Percentiles rank a stretch among this genome's conserved stretches.
These are phyloP conservation scores for Bombus difficillimus DNA, from an alignment of 1,140 invertebrate species.

Conservation along the genomic window DNA sequence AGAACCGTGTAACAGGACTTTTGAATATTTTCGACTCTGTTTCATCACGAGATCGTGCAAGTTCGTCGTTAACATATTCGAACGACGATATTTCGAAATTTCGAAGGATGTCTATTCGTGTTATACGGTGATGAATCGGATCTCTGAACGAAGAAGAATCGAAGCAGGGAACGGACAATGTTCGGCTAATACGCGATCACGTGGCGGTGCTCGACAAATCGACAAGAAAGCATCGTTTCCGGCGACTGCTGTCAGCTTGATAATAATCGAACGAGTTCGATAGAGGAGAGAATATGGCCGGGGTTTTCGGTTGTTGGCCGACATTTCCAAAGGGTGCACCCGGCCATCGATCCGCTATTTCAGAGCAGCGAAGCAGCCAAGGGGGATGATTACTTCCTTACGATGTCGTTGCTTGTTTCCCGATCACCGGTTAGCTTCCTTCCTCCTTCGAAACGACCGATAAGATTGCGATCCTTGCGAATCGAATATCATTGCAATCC, in stretches of 20 bases:
- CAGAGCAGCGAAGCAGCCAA: slow-evolving; percentile 36
- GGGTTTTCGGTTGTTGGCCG: slow-evolving; percentile 53
- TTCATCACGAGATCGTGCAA: neutral
- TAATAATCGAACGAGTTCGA: slow-evolving; percentile 20
- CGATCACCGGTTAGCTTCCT: slow-evolving; percentile 35
- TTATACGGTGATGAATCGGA: neutral
- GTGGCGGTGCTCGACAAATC: slow-evolving; percentile 24
- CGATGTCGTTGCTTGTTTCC: slow-evolving; percentile 53
- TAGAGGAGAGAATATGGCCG: slow-evolving; percentile 18
- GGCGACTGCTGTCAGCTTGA: slow-evolving; percentile 10
- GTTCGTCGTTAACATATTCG: neutral
- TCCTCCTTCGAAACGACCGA: slow-evolving; percentile 54
- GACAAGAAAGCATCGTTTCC: slow-evolving; percentile 31
- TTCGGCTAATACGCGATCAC: slow-evolving; percentile 14
- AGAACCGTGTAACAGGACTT: neutral
- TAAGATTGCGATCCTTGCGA: slow-evolving; percentile 60
- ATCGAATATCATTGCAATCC: slow-evolving; percentile 49
- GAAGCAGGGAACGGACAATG: neutral
- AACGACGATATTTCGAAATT: neutral
- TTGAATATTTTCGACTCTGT: neutral
- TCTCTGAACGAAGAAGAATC: too few species aligned
- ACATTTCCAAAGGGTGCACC: slow-evolving; percentile 59
- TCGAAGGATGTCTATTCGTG: too few species aligned
- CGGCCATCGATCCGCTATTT: slow-evolving; percentile 54
- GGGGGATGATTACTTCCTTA: slow-evolving; percentile 58